Base-by-base conservation (phyloP, 2,888 invertebrate genomes). In the Drosophila merina region DNA sequence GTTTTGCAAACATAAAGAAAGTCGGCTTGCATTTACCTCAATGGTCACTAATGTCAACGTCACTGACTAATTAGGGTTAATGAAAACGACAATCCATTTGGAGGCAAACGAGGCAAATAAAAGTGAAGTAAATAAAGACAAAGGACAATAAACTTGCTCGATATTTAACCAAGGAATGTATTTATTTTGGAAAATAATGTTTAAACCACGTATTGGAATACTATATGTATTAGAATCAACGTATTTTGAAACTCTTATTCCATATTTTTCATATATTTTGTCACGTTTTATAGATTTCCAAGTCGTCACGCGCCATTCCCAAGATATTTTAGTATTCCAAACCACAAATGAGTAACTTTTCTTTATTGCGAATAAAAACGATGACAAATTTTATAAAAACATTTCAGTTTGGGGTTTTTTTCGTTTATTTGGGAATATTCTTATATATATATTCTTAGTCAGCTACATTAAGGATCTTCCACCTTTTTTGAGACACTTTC, bases 21-120 rank as follows among this genome's bases (percentile, higher is more conserved):
- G 36, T 36, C 36, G 5, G 5, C n/a, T 57, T 74, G 77, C 72
- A 75, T 75, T 76, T 79, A 51, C 64, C 42, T 49, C 44, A 33
- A 5, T 31, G 66, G 59, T 54, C 57, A 74, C 73, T 79, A 78
- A 72, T 83, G 88, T 77, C 86, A 86, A 76, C 83, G 78, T 66
- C 74, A 82, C 69, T 55, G 30, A 68, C 75, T 84, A 88, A 84
- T 84, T 84, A 84, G 86, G 86, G 84, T 83, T 84, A 84, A 86
- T 84, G 80, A 86, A 84, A 84, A 88, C 72, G 71, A 72, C 76
- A 77, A 79, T 36, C 66, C 40, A 3, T 4, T 8, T 42, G 31
- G 50, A 40, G 7, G 54, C 14, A 50, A 33, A 42, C 28, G 50
- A 40, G 7, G 54, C 14, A 50, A 33, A 42, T 31, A 49, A 72